Evolutionary conservation across 2,797 vertebrate genomes (phyloP).

Genomic region (Alca torda): DNA sequence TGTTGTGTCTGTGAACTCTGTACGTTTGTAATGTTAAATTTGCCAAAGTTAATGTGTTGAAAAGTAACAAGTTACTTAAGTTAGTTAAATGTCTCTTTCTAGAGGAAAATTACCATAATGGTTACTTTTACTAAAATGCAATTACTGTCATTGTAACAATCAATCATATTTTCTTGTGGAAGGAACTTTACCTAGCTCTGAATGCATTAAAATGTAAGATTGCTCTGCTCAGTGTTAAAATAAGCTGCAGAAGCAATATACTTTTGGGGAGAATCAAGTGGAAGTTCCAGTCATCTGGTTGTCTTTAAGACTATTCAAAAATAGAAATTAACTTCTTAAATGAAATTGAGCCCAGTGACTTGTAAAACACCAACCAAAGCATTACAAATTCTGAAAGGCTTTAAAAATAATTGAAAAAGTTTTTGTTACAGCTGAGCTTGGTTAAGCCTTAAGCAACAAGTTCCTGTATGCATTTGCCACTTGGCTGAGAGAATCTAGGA

Average conservation of each 20-base stretch:
- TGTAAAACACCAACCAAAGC: conserved; percentile 37
- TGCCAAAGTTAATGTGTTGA: conserved; percentile 76
- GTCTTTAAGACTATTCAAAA: conserved; percentile 10
- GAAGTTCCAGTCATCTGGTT: conserved; percentile 17
- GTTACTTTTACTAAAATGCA: conserved; percentile 84
- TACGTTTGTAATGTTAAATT: conserved; percentile 70
- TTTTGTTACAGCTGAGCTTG: background rate
- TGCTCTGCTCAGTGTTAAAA: conserved; percentile 55
- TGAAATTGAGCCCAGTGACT: background rate
- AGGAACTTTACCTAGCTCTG: conserved; percentile 74
- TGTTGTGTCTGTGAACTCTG: conserved; percentile 74
- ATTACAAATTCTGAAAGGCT: conserved; percentile 25
- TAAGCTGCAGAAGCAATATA: conserved; percentile 44
- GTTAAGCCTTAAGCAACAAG: background rate
- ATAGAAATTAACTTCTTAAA: background rate
- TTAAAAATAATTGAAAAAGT: background rate
- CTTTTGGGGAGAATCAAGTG: conserved; percentile 17
- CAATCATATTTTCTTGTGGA: conserved; percentile 79
- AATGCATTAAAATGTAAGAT: conserved; percentile 75
- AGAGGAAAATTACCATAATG: conserved; percentile 82
- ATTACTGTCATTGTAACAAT: conserved; percentile 84
- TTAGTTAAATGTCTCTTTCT: conserved; percentile 80
- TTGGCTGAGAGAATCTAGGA: background rate
- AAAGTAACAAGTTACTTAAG: conserved; percentile 80
- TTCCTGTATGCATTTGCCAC: background rate